Conservation (phyloP, 30 jellyfish, hydroid and myxozoan genomes). For the Chrysaora quinquecirrha region DNA sequence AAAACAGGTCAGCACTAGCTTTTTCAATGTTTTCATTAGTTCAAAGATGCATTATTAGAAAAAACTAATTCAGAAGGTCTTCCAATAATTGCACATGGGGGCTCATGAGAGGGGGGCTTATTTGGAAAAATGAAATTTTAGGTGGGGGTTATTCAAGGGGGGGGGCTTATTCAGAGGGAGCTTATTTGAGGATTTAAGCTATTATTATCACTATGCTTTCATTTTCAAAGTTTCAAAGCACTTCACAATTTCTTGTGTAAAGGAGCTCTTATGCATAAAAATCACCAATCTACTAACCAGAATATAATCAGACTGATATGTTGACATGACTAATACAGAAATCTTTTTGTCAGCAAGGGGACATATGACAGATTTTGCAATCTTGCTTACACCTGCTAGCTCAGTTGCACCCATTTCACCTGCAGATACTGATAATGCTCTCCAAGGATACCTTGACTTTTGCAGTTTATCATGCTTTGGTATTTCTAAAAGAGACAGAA, state of each 20-base stretch:
- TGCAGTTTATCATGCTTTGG: constrained; percentile 70
- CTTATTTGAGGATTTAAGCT: neutral
- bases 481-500: constrained; percentile 44
- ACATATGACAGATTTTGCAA: constrained; percentile 91
- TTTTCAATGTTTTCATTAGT: no score
- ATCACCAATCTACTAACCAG: constrained; percentile 65
- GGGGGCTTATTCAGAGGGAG: neutral
- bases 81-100: no score
- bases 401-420: constrained; percentile 97
- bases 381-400: constrained; percentile 93
- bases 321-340: constrained; percentile 93
- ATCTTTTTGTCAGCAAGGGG: constrained; percentile 93
- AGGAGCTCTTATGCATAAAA: neutral
- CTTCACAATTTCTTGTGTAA: neutral
- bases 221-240: neutral
- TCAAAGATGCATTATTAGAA: no score
- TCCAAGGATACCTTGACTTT: constrained; percentile 84
- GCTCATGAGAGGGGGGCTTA: no score
- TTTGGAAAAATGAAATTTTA: no score
- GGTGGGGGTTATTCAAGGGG: no score
- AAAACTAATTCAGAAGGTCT: no score
- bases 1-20: no score
- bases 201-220: neutral
- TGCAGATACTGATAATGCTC: constrained; percentile 93
- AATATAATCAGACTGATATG: constrained; percentile 94